These are phyloP conservation scores for Bombus consobrinus DNA, from an alignment of 1,140 invertebrate genomes.

Conservation along the genomic window DNA sequence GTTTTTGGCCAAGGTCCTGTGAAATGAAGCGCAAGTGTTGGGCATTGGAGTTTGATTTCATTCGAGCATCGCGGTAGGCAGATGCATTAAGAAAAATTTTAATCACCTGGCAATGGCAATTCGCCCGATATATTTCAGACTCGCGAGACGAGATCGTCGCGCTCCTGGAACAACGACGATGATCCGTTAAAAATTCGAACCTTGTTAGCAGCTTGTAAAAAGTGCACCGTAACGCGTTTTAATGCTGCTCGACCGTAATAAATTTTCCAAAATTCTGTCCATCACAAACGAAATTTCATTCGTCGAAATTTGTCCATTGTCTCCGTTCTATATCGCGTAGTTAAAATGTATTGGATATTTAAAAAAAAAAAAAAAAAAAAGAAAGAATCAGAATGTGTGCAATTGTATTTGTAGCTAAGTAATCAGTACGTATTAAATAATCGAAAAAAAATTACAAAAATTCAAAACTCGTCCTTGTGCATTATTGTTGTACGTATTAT, in stretches of 20 bases:
- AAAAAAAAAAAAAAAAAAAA: no score
- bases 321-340: not conserved
- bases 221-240: not conserved
- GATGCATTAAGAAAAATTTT: not conserved
- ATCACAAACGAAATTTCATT: not conserved
- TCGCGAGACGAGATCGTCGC: not conserved
- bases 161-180: slow-evolving; percentile 5
- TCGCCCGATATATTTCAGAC: not conserved
- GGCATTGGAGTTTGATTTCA: not conserved
- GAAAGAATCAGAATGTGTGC: no score
- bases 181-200: slow-evolving; percentile 54
- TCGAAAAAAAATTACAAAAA: no score
- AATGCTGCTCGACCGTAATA: not conserved
- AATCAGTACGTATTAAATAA: no score
- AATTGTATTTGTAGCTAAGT: no score
- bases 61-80: not conserved
- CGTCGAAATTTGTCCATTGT: not conserved
- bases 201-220: slow-evolving; percentile 28
- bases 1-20: not conserved
- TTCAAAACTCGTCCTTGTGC: no score
- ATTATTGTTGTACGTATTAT: no score
- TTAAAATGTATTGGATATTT: not conserved
- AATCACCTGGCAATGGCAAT: not conserved
- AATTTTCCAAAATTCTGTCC: not conserved
- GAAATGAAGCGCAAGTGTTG: not conserved